These are phyloP conservation scores for Leptinotarsa tumamoca DNA, from an alignment of 2,888 invertebrate genomes.

Conservation along the genomic window DNA sequence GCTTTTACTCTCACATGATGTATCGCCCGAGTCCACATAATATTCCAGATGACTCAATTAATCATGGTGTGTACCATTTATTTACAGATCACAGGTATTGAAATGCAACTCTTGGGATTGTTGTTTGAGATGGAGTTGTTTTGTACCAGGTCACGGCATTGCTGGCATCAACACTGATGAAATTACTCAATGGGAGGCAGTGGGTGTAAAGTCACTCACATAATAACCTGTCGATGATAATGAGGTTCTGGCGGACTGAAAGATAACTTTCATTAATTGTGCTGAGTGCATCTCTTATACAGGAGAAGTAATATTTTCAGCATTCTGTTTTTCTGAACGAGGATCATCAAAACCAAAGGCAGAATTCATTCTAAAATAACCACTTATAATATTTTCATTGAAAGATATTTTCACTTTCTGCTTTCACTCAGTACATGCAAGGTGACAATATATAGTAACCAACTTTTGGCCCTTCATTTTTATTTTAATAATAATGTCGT, in stretches of 20 bases:
- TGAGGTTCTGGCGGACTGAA: neutral
- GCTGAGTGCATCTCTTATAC: too few species aligned
- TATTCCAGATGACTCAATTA: constrained; percentile 35
- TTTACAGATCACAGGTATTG: constrained; percentile 6
- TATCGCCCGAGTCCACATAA: constrained; percentile 30
- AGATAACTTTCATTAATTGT: neutral
- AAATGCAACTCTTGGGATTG: constrained; percentile 12
- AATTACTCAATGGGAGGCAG: neutral
- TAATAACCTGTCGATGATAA: neutral
- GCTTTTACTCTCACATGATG: constrained; percentile 22
- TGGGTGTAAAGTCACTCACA: constrained; percentile 1
- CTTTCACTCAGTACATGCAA: too few species aligned
- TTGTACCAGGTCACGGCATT: constrained; percentile 3
- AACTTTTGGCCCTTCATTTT: too few species aligned
- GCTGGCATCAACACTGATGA: neutral
- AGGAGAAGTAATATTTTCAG: too few species aligned
- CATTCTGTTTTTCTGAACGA: too few species aligned
- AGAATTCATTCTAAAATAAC: too few species aligned
- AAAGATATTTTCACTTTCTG: too few species aligned
- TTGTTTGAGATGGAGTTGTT: constrained; percentile 15
- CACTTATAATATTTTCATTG: too few species aligned
- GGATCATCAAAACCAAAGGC: too few species aligned
- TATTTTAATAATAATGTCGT: too few species aligned
- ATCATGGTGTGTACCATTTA: constrained; percentile 23
- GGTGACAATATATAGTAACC: too few species aligned